phyloP scores from a whole-genome alignment of 2,888 invertebrate species.

The Eupeodes latifasciatus region DNA sequence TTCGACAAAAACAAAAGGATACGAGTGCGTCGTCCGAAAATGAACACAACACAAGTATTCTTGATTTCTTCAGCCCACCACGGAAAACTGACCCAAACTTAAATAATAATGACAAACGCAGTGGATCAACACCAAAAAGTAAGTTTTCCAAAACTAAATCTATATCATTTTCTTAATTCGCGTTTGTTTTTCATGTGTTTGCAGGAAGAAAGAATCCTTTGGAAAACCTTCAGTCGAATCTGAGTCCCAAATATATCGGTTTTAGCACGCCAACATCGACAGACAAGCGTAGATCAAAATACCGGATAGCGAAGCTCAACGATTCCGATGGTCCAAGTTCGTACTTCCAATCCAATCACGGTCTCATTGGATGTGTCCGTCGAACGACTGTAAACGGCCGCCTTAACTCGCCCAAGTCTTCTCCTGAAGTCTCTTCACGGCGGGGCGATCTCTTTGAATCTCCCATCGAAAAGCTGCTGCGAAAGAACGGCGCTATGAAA shows the following conservation, averaged over 20 bases:
- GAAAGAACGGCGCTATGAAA: constrained; percentile 80
- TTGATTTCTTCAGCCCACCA: constrained; percentile 56
- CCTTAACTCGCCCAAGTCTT: constrained; percentile 64
- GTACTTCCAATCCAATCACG: constrained; percentile 36
- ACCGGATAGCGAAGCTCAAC: constrained; percentile 62
- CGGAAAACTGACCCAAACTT: not conserved
- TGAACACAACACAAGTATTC: constrained; percentile 58
- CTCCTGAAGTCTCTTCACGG: constrained; percentile 48
- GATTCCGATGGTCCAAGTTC: constrained; percentile 37
- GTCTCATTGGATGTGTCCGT: constrained; percentile 73
- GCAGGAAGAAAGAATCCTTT: constrained; percentile 79
- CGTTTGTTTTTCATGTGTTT: constrained; percentile 33
- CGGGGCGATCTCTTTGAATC: constrained; percentile 79
- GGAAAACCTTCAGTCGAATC: constrained; percentile 80
- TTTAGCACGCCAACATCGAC: constrained; percentile 78
- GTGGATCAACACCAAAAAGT: constrained; percentile 78
- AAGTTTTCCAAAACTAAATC: constrained; percentile 44
- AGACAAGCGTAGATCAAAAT: constrained; percentile 62
- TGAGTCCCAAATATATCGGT: constrained; percentile 83
- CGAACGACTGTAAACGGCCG: constrained; percentile 41
- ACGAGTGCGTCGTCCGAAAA: constrained; percentile 38
- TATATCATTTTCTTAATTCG: not conserved
- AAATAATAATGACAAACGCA: constrained; percentile 37
- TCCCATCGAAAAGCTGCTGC: constrained; percentile 82
- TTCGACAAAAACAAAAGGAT: constrained; percentile 36